Conservation (phyloP, 2,113 vertebrate genomes). For the Electrona antarctica region DNA sequence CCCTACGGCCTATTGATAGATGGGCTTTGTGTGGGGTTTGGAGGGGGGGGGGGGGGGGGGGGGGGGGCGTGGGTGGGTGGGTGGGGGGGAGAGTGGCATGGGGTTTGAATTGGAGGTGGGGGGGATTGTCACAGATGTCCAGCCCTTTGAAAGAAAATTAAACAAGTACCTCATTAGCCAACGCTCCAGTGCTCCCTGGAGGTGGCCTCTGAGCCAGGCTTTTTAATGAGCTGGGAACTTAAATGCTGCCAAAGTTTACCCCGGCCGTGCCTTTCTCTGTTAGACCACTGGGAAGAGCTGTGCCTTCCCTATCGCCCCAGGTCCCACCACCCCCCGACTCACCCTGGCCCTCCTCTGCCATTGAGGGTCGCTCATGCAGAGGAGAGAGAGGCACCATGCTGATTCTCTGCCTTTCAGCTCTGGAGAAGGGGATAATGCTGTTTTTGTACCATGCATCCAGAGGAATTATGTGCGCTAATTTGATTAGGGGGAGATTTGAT, state of each 20-base stretch:
- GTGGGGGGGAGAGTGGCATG: slow-evolving; percentile 73
- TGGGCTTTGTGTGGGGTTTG: slow-evolving; percentile 93
- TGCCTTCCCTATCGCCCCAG: slow-evolving; percentile 58
- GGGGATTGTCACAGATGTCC: slow-evolving; percentile 98
- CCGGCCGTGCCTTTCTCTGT: slow-evolving; percentile 89
- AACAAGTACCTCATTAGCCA: slow-evolving; percentile 99
- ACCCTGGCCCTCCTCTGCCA: slow-evolving; percentile 72
- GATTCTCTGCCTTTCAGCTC: slow-evolving; percentile 96
- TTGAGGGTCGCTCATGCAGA: slow-evolving; percentile 94
- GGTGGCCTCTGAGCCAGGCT: slow-evolving; percentile 92
- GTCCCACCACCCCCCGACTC: slow-evolving; percentile 40
- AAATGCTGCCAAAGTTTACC: slow-evolving; percentile 96
- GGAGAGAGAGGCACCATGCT: slow-evolving; percentile 94
- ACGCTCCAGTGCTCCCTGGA: slow-evolving; percentile 97
- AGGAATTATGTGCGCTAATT: slow-evolving; percentile 99
- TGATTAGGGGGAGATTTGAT: slow-evolving; percentile 99
- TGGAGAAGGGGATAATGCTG: slow-evolving; percentile 96
- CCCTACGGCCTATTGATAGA: slow-evolving; percentile 97
- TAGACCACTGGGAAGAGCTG: slow-evolving; percentile 82
- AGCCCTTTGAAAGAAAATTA: slow-evolving; percentile 99
- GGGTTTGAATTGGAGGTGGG: slow-evolving; percentile 66
- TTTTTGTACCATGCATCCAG: slow-evolving; percentile 98
- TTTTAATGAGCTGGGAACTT: slow-evolving; percentile 99
- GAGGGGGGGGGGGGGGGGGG: slow-evolving; percentile 32
- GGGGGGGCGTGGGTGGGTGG: slow-evolving; percentile 41